Conservation (phyloP, 2,113 vertebrate genomes). For the Atlantisia rogersi region DNA sequence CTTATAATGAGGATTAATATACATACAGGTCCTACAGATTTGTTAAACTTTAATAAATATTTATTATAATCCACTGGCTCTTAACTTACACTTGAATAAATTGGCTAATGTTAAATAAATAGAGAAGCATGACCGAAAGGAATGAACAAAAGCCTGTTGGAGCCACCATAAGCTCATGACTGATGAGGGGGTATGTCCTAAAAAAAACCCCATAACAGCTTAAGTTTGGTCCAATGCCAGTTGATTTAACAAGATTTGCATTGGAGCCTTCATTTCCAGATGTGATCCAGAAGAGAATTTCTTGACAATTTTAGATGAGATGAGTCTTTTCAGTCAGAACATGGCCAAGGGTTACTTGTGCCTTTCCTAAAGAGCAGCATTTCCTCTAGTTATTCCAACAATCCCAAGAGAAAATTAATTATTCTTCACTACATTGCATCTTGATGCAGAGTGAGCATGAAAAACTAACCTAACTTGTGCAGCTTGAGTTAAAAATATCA, state of each 20-base stretch:
- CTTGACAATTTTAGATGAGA: neutral
- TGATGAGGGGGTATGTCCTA: neutral
- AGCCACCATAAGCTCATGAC: neutral
- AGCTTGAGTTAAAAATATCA: neutral
- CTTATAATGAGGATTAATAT: constrained; percentile 66
- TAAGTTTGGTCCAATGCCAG: neutral
- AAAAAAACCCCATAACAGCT: neutral
- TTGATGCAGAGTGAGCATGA: neutral
- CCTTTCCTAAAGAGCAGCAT: neutral
- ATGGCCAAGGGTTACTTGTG: neutral
- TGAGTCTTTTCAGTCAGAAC: neutral
- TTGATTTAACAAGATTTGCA: neutral
- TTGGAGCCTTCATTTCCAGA: neutral
- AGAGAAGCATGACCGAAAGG: neutral
- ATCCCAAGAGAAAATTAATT: neutral
- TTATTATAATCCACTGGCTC: constrained; percentile 44
- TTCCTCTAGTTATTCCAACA: neutral
- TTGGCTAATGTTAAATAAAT: constrained; percentile 44
- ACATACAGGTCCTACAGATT: constrained; percentile 32
- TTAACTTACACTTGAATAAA: constrained; percentile 50
- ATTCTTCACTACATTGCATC: neutral
- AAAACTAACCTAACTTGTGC: neutral
- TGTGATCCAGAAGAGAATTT: neutral
- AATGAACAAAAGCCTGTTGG: neutral
- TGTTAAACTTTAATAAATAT: constrained; percentile 66